phyloP scores from a whole-genome alignment of 2,113 vertebrate species.

The Odocoileus virginianus region DNA sequence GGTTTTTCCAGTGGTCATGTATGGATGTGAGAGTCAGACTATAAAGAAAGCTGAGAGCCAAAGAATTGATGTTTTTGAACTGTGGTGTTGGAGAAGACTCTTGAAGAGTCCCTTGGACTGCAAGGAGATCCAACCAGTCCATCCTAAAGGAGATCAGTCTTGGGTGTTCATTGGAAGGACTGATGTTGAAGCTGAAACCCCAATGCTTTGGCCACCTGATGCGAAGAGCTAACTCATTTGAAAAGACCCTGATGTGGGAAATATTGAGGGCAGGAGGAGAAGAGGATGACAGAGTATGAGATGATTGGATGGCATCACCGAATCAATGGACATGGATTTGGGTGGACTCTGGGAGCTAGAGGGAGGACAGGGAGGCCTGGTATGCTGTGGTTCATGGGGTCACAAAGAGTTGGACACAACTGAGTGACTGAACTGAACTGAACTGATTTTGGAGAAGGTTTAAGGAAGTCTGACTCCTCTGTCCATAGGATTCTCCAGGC shows the following conservation, averaged over 20 bases:
- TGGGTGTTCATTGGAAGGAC: background rate
- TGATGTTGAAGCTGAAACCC: background rate
- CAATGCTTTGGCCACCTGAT: background rate
- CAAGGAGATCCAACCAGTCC: background rate
- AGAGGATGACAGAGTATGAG: background rate
- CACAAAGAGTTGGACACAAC: rapidly evolving
- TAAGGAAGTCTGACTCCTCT: background rate
- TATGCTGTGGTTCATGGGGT: background rate
- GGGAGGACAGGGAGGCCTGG: background rate
- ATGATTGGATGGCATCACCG: background rate
- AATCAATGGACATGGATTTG: background rate
- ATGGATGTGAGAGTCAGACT: background rate
- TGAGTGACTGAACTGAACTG: background rate
- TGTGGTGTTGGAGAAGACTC: background rate
- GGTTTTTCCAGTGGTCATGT: background rate
- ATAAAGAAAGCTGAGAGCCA: background rate
- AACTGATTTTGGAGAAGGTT: background rate
- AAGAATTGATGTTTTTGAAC: background rate
- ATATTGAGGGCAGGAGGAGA: background rate
- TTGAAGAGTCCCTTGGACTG: background rate
- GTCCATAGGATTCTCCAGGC: background rate
- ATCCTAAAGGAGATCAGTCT: background rate
- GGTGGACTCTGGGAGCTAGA: background rate
- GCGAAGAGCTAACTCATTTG: background rate
- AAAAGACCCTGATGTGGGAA: background rate